Percentiles rank a stretch among this genome's conserved stretches.
Evolutionary conservation across 2,113 vertebrate genomes (phyloP).

Genomic region (Sclerurus mexicanus): DNA sequence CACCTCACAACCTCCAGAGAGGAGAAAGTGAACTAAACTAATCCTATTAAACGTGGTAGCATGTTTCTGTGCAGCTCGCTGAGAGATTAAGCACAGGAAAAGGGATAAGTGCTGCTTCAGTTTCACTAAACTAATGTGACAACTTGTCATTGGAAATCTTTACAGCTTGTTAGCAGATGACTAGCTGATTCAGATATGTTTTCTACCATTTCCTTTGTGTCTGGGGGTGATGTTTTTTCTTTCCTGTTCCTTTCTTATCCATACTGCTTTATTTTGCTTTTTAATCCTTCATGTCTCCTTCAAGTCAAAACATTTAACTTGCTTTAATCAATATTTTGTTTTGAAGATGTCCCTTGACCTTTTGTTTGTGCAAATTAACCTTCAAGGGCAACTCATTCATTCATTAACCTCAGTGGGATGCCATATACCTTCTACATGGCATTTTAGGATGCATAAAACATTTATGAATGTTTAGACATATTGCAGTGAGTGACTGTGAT

Average conservation of each 20-base stretch:
- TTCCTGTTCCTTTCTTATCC: slow-evolving; percentile 78
- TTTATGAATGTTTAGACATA: slow-evolving; percentile 40
- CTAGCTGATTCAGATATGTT: slow-evolving; percentile 80
- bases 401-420: slow-evolving; percentile 49
- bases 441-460: slow-evolving; percentile 51
- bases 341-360: slow-evolving; percentile 79
- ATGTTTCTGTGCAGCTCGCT: slow-evolving; percentile 75
- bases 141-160: slow-evolving; percentile 84
- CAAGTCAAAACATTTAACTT: slow-evolving; percentile 84
- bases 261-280: slow-evolving; percentile 72
- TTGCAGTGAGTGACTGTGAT: not conserved
- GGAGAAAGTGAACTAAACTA: slow-evolving; percentile 78
- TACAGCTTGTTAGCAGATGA: slow-evolving; percentile 83
- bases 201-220: slow-evolving; percentile 77
- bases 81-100: slow-evolving; percentile 83
- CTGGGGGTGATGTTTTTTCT: slow-evolving; percentile 57
- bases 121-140: slow-evolving; percentile 88
- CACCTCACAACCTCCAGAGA: slow-evolving; percentile 38
- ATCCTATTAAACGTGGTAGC: slow-evolving; percentile 82
- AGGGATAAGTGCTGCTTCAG: slow-evolving; percentile 80
- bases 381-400: slow-evolving; percentile 54
- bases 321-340: slow-evolving; percentile 79
- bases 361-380: slow-evolving; percentile 65
- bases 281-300: slow-evolving; percentile 81
- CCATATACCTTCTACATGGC: slow-evolving; percentile 4